Conservation (phyloP, 2,113 vertebrate genomes). For the Ondatra zibethicus region DNA sequence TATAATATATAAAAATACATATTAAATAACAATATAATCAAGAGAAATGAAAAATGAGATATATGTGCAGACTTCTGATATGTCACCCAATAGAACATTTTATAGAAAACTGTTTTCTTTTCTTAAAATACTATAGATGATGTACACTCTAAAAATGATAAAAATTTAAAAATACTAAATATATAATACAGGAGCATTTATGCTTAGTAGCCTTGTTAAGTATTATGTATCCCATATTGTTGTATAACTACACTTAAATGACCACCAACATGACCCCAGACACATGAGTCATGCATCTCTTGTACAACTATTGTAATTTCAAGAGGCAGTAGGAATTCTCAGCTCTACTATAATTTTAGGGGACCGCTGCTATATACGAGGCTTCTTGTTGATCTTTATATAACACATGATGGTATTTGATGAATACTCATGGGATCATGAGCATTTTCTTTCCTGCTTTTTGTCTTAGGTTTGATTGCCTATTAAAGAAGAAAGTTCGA, state of each 20-base stretch:
- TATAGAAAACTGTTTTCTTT: background rate
- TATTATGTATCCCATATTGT: background rate
- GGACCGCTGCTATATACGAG: background rate
- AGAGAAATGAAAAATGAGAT: background rate
- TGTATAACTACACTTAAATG: background rate
- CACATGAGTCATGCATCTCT: background rate
- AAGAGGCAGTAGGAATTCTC: background rate
- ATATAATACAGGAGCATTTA: background rate
- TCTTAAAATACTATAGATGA: background rate
- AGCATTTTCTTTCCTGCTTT: background rate
- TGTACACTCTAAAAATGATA: background rate
- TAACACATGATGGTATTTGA: background rate
- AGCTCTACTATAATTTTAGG: background rate
- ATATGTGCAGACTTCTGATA: fast-evolving
- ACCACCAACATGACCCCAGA: background rate
- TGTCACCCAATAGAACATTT: background rate
- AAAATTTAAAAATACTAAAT: background rate
- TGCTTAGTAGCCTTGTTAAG: background rate
- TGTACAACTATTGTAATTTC: background rate
- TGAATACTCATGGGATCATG: background rate
- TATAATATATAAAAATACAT: too few species aligned
- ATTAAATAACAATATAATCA: background rate
- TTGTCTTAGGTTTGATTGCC: background rate
- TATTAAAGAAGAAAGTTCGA: background rate
- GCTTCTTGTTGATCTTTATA: background rate